Evolutionary conservation across 2,797 vertebrate genomes (phyloP).

Genomic region (Sciurus carolinensis): DNA sequence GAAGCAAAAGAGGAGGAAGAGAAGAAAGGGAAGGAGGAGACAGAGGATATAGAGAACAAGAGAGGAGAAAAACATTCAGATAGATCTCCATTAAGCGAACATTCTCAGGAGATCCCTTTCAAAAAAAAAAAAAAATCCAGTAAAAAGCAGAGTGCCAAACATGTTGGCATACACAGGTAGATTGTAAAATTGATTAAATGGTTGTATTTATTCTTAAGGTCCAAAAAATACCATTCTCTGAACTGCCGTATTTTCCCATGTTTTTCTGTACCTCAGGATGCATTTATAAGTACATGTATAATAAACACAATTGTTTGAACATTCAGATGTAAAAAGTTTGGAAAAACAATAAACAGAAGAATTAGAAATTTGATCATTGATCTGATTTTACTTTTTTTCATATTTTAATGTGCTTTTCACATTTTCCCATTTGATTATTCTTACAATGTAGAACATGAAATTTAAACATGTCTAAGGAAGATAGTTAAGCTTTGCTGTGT

Average conservation of each 20-base stretch:
- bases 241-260: background rate
- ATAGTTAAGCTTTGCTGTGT: background rate
- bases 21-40: background rate
- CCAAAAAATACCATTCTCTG: background rate
- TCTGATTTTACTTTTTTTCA: slow-evolving; percentile 29
- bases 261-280: background rate
- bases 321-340: background rate
- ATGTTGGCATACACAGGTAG: background rate
- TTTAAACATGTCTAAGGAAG: background rate
- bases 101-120: background rate
- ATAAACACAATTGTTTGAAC: background rate
- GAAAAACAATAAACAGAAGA: background rate
- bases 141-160: background rate
- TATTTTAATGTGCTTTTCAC: background rate
- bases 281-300: background rate
- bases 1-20: background rate
- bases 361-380: background rate
- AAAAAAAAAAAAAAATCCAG: background rate
- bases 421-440: background rate
- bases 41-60: too few relatives aligned
- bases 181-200: background rate
- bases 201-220: background rate
- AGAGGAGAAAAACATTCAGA: background rate
- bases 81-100: background rate
- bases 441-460: background rate